These are phyloP conservation scores for Priocnemis perturbator DNA, from an alignment of 2,888 invertebrate genomes.

Conservation along the genomic window DNA sequence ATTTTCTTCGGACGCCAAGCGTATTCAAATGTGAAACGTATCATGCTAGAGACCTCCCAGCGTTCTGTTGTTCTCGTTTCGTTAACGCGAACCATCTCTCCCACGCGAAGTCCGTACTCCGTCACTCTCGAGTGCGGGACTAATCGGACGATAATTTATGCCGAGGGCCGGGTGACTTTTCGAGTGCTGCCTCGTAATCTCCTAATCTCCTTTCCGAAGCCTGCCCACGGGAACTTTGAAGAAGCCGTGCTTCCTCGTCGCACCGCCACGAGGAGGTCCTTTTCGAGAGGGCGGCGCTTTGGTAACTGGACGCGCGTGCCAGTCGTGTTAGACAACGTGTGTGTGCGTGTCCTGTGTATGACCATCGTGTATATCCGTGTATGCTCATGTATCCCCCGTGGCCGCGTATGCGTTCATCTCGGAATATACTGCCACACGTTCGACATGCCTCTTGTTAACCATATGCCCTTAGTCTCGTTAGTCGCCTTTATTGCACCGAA, in stretches of 20 bases:
- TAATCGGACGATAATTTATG: constrained; percentile 54
- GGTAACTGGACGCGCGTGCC: constrained; percentile 72
- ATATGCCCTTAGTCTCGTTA: constrained; percentile 64
- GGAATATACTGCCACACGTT: not conserved
- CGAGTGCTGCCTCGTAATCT: constrained; percentile 22
- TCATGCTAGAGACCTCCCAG: constrained; percentile 23
- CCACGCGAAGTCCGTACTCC: not conserved
- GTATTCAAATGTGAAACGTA: no score
- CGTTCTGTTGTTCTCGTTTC: constrained; percentile 15
- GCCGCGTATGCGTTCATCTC: constrained; percentile 13
- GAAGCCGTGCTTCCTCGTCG: constrained; percentile 14
- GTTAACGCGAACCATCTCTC: no score
- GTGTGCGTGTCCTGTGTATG: constrained; percentile 56
- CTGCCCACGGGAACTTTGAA: not conserved
- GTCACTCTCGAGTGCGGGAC: constrained; percentile 22
- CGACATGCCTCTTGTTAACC: constrained; percentile 47
- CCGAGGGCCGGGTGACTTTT: constrained; percentile 37
- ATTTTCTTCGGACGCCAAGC: no score
- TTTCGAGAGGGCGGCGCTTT: constrained; percentile 66
- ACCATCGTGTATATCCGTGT: not conserved
- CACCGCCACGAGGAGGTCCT: constrained; percentile 16
- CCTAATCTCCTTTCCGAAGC: not conserved
- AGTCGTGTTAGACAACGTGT: constrained; percentile 64
- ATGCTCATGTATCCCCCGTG: constrained; percentile 36
- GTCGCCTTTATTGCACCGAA: constrained; percentile 51